Evolutionary conservation across 2,113 vertebrate species (phyloP), one percentile per base, ranked within the genome.

Genomic region (Pygoscelis adeliae): DNA sequence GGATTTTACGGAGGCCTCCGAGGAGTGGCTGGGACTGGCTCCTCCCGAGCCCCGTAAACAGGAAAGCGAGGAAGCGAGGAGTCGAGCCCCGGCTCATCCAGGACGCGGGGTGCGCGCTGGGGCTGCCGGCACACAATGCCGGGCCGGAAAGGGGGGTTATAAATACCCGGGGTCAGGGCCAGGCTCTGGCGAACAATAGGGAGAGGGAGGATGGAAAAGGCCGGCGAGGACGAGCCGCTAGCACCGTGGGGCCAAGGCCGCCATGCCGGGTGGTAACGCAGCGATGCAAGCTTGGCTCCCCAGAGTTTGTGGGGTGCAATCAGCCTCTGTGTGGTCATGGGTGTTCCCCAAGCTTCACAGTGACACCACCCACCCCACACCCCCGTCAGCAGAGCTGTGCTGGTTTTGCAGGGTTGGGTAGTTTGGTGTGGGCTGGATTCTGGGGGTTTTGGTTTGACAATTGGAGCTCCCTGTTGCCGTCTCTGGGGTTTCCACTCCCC

Each of bases 91-190:
- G 29, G 95, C 87, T 96, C 97, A 96, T 97, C 83, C 98, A 96
- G 98, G 97, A 98, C 97, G 70, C 1, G 12, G 80, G 80, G 96
- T 82, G 89, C 30, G 66, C 87, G 89, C 90, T 34, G 97, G 94
- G 92, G 95, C 78, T n/a, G 32, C 34, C 69, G 84, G 90, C 96
- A 98, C 97, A 98, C 98, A 98, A 98, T 98, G 96, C 97, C 67
- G 87, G 18, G 18, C 90, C 81, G 76, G 98, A 98, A 98, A 98
- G 88, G 90, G 97, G 92, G 93, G 93, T 98, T 98, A 98, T 98
- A 98, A 98, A 98, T 98, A 98, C 93, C 78, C 76, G 8, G 72
- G 98, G 98, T 98, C 98, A 98, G 97, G 98, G 98, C 97, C 97
- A 2, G 92, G 94, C 74, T 76, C 81, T 2, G 0, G 59, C 1